Base-by-base conservation (phyloP, 1,140 invertebrate species). In the Saccostrea cuccullata region DNA sequence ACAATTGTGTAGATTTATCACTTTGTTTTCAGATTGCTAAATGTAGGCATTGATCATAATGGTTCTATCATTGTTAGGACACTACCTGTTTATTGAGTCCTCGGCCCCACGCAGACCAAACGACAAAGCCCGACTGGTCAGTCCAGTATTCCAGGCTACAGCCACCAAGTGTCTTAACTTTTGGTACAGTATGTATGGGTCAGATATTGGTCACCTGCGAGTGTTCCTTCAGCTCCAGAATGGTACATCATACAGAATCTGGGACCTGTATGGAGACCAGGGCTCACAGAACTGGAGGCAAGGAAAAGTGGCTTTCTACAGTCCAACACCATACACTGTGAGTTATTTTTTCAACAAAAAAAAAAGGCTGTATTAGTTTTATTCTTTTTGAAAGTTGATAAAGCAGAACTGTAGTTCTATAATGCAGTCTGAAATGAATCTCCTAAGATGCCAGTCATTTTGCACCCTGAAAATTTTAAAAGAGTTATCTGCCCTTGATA, bases 101-200 rank as follows among this genome's bases (percentile, higher is more conserved):
- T 93, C 92, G n/a, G 88, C 89, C 0, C 93, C 93, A 23, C 82
- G 90, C 8, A 89, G 86, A 64, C 82, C 87, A 40, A 88, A 92
- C n/a, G 91, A 94, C 86, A 91, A 89, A 64, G 94, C 94, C 12
- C 90, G 90, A 56, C 90, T 95, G 0, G 84, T 91, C n/a, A 94
- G 93, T 86, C 87, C 91, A 56, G 84, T 89, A 15, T 93, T 94
- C 67, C 73, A 90, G 26, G 89, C 91, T 23, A 90, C 89, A 15
- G 58, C 82, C 47, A 89, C 88, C 12, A 84, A 84, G 55, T 93
- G 92, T 87, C 55, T 93, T 0, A 92, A 91, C 15, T 97, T 98
- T 93, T 97, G 96, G 91, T 91, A 92, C 88, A 91, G 92, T 89
- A 95, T 95, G 94, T 92, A 93, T 87, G 94, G 94, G 3, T 36